phyloP scores from a whole-genome alignment of 2,888 invertebrate species.

The Catonia carolina region DNA sequence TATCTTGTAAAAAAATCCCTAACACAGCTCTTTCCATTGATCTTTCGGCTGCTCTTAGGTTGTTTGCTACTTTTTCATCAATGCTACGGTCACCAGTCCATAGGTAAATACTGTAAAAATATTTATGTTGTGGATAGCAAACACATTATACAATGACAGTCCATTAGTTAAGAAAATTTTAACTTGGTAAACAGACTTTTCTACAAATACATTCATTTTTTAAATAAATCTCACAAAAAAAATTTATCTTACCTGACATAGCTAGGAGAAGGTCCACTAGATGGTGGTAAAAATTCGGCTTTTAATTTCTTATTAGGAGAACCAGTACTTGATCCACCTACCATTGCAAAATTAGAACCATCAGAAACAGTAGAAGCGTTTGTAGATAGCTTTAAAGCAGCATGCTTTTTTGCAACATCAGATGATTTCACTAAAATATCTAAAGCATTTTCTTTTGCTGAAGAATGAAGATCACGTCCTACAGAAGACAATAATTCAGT shows the following conservation, averaged over 20 bases:
- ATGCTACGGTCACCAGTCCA: too few relatives aligned
- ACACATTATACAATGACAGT: too few relatives aligned
- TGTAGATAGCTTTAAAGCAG: slow-evolving; percentile 6
- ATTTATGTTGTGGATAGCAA: too few relatives aligned
- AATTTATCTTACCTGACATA: slow-evolving; percentile 40
- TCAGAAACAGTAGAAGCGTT: neutral
- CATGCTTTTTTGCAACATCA: slow-evolving; percentile 20
- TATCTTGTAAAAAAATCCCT: too few relatives aligned
- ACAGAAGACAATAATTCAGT: too few relatives aligned
- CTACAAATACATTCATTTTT: too few relatives aligned
- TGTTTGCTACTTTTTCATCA: too few relatives aligned
- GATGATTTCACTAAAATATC: slow-evolving; percentile 25
- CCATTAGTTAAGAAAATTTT: too few relatives aligned
- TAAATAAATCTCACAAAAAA: neutral
- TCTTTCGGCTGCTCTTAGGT: too few relatives aligned
- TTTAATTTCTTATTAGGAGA: slow-evolving; percentile 41
- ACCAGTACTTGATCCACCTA: neutral
- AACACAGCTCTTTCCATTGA: too few relatives aligned
- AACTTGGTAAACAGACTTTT: too few relatives aligned
- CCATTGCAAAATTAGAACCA: slow-evolving; percentile 37
- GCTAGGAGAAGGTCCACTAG: slow-evolving; percentile 42
- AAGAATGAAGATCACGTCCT: neutral
- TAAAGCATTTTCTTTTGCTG: slow-evolving; percentile 27
- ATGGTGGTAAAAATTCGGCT: slow-evolving; percentile 44
- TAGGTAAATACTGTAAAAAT: too few relatives aligned